Conservation (phyloP, 2,797 vertebrate species). For the Eulemur albifrons region DNA sequence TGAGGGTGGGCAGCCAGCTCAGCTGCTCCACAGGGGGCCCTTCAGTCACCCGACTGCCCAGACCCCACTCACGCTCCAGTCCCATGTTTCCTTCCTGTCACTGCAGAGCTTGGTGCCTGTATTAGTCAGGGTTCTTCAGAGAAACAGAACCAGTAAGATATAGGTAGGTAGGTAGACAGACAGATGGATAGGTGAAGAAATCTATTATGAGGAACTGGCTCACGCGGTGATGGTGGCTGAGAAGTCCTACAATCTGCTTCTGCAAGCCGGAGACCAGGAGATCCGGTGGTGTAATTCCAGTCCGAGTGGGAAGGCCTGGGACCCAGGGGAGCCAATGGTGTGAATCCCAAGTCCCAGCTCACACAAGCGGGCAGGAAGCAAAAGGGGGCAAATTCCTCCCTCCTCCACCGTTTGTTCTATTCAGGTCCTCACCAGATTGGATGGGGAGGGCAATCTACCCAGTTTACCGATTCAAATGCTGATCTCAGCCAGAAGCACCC, state of each 20-base stretch:
- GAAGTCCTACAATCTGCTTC: background rate
- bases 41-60: background rate
- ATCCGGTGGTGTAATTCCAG: background rate
- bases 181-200: background rate
- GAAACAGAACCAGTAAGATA: background rate
- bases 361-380: background rate
- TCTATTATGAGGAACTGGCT: background rate
- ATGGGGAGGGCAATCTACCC: background rate
- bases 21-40: background rate
- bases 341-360: background rate
- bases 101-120: background rate
- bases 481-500: background rate
- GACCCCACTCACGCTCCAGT: background rate
- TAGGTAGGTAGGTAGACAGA: background rate
- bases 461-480: background rate
- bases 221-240: too few relatives aligned
- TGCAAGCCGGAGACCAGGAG: background rate
- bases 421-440: background rate
- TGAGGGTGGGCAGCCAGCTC: background rate
- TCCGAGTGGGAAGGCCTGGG: background rate
- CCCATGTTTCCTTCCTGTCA: background rate
- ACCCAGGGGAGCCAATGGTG: background rate
- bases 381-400: background rate
- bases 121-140: background rate
- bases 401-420: background rate